These are phyloP conservation scores for rabbit (Oryctolagus cuniculus) DNA, from an alignment of 2,113 vertebrate species.

Conservation along the genomic window DNA sequence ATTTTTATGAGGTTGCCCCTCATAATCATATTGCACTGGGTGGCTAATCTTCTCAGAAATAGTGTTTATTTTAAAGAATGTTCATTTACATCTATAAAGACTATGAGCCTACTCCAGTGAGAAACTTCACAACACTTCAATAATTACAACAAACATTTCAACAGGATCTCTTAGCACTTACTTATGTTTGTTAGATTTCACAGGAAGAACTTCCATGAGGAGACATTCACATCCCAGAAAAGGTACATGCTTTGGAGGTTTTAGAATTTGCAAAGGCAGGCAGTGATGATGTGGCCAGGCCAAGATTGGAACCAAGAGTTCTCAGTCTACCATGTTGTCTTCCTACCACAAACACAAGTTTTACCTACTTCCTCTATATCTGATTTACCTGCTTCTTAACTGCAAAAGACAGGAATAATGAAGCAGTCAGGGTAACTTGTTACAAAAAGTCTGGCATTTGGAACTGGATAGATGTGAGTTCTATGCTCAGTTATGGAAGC, in stretches of 20 bases:
- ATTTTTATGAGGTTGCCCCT: neutral
- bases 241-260: neutral
- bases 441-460: neutral
- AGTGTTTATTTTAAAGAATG: neutral
- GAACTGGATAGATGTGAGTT: neutral
- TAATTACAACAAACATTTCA: neutral
- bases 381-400: neutral
- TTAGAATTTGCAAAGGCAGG: neutral
- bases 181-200: neutral
- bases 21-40: neutral
- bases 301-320: neutral
- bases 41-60: neutral
- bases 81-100: neutral
- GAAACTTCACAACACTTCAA: neutral
- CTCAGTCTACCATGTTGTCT: neutral
- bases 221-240: neutral
- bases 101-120: neutral
- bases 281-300: neutral
- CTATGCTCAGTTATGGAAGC: neutral
- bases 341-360: neutral
- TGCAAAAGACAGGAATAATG: neutral
- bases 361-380: neutral
- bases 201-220: neutral
- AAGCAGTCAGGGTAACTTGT: neutral
- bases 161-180: neutral